Base-by-base conservation (phyloP, 2,113 vertebrate species). In the Atrichornis clamosus region DNA sequence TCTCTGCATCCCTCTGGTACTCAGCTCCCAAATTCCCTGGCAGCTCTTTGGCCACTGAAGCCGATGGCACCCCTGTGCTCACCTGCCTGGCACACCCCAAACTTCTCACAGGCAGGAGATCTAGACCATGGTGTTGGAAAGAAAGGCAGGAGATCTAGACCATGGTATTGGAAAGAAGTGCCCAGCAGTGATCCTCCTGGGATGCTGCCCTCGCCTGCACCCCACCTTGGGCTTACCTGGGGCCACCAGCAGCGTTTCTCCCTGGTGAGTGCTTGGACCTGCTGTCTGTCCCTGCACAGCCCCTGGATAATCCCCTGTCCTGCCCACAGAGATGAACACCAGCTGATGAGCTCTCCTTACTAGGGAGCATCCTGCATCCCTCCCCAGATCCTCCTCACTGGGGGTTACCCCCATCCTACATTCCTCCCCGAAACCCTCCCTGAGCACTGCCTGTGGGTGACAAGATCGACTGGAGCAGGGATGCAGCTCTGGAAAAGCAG, bases 251-350 rank as follows among this genome's bases (percentile, higher is more conserved):
- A 41, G 27, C 8, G 14, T 42, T 87, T 85, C 3, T 22, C 20
- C n/a, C 2, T 0, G 0, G 8, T 0, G 11, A 70, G n/a, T 0
- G 0, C 22, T 32, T 53, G 53, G 46, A 46, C 13, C 10, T 9
- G 9, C 42, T 13, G 23, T 16, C 63, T 8, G 28, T 50, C 19
- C 59, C 65, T 58, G 52, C 23, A 37, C 24, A 67, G 26, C n/a
- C 11, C 28, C 5, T 5, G 75, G 22, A 17, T 33, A 50, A 47
- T 10, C 8, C 23, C 14, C 59, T 2, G 1, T 56, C 20, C 60
- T 79, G 39, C 65, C 37, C 47, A 7, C 0, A 0, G 76, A 53
- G 49, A 39, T 10, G 8, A 86, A 13, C 27, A 32, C 4, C 42
- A 44, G 37, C 46, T n/a, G 70, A 35, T 7, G 39, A 58, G 7